Conservation (phyloP, 1,140 invertebrate genomes). For the Sinonovacula constricta region DNA sequence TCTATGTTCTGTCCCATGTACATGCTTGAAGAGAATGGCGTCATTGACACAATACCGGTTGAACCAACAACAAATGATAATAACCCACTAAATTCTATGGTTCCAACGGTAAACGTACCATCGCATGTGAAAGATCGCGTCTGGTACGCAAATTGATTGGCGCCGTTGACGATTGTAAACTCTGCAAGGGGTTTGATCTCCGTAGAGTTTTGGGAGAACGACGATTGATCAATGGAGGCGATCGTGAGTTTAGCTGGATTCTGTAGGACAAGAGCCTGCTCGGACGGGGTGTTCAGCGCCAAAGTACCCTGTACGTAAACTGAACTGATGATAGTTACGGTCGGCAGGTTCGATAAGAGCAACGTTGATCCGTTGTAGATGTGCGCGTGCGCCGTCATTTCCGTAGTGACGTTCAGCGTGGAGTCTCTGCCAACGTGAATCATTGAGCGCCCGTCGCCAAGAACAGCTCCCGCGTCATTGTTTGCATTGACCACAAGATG, state of each 20-base stretch:
- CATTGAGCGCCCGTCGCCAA: conserved; percentile 50
- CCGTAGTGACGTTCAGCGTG: conserved; percentile 37
- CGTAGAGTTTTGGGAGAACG: background rate
- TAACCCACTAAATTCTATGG: background rate
- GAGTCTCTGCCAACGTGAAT: conserved; percentile 50
- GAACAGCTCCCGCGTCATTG: conserved; percentile 44
- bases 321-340: conserved; percentile 36
- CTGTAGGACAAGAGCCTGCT: conserved; percentile 46
- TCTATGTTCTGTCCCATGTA: conserved; percentile 55
- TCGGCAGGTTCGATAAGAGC: conserved; percentile 16
- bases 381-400: conserved; percentile 55
- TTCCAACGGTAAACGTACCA: background rate
- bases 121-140: background rate
- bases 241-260: conserved; percentile 34
- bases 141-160: background rate
- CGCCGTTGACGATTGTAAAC: conserved; percentile 3
- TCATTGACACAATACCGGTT: conserved; percentile 48
- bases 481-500: conserved; percentile 54
- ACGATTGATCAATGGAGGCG: conserved; percentile 11
- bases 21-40: conserved; percentile 52
- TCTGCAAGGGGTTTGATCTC: conserved; percentile 12
- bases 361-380: conserved; percentile 48
- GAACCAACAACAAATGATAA: conserved; percentile 55
- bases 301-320: conserved; percentile 49
- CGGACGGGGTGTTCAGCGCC: conserved; percentile 35